Evolutionary conservation across 92 coral and sea anemone species (phyloP).

Genomic region (Porites lobata): DNA sequence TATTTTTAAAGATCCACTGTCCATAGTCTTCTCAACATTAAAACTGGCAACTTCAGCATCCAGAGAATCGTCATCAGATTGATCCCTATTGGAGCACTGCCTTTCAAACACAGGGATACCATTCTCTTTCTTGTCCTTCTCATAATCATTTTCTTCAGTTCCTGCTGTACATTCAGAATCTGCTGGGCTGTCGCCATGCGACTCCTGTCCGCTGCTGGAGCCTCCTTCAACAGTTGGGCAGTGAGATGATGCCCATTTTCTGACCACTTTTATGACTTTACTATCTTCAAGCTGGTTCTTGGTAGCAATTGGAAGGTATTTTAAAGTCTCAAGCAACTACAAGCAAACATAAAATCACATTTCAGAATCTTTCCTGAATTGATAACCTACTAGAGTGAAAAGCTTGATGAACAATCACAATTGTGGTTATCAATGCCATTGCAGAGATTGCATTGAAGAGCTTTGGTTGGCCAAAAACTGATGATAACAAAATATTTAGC

Average conservation of each 20-base stretch:
- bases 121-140: slow-evolving; percentile 50
- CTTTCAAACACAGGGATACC: slow-evolving; percentile 37
- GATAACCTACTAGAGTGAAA: not conserved
- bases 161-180: slow-evolving; percentile 77
- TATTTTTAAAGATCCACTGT: slow-evolving; percentile 16
- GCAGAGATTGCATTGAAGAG: not conserved
- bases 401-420: not conserved
- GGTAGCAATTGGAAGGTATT: slow-evolving; percentile 87
- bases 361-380: not conserved
- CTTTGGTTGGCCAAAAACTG: not conserved
- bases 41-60: slow-evolving; percentile 75
- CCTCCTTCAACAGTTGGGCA: slow-evolving; percentile 74
- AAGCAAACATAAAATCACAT: not conserved
- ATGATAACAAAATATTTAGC: too few species aligned
- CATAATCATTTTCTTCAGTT: slow-evolving; percentile 69
- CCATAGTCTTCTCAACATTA: slow-evolving; percentile 36
- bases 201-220: slow-evolving; percentile 83
- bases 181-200: slow-evolving; percentile 79
- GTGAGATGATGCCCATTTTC: slow-evolving; percentile 88
- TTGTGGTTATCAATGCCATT: not conserved
- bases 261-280: slow-evolving; percentile 85
- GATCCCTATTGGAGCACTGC: slow-evolving; percentile 69
- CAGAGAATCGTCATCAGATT: slow-evolving; percentile 74
- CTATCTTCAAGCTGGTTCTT: slow-evolving; percentile 96
- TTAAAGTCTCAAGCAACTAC: slow-evolving; percentile 87